phyloP scores from a whole-genome alignment of 2,888 invertebrate genomes.

The Andrena fulva region DNA sequence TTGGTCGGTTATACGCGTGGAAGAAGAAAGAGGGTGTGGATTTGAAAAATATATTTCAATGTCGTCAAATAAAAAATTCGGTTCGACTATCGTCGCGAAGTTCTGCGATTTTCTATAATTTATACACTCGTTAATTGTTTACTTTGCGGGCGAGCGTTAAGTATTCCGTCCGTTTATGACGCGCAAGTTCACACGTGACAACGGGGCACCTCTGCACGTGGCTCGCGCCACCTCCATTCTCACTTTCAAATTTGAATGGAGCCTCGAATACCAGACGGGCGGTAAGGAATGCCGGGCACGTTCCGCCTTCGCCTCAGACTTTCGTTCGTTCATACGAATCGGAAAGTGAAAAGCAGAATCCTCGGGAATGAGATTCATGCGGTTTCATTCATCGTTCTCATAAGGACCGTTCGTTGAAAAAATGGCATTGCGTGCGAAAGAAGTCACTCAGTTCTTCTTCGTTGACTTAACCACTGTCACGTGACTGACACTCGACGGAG shows the following conservation, averaged over 20 bases:
- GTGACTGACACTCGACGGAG: too few species aligned
- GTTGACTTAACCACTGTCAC: too few species aligned
- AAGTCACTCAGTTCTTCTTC: too few species aligned
- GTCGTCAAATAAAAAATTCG: too few species aligned
- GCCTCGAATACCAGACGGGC: slow-evolving; percentile 9
- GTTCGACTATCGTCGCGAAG: too few species aligned
- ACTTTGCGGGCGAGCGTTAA: neutral
- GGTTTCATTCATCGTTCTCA: neutral
- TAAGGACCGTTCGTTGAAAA: neutral
- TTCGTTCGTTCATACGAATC: slow-evolving; percentile 32
- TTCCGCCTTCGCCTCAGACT: slow-evolving; percentile 38
- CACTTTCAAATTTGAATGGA: slow-evolving; percentile 55
- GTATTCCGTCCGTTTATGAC: slow-evolving; percentile 25
- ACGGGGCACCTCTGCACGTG: slow-evolving; percentile 18
- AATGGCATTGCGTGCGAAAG: too few species aligned
- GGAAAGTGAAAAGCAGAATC: slow-evolving; percentile 41
- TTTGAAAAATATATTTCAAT: too few species aligned
- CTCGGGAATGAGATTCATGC: slow-evolving; percentile 7
- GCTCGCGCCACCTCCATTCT: slow-evolving; percentile 34
- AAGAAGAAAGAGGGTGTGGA: too few species aligned
- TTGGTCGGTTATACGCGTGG: too few species aligned
- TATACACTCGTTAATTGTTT: neutral
- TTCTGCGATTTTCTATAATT: too few species aligned
- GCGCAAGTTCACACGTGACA: slow-evolving; percentile 33
- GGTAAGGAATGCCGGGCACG: slow-evolving; percentile 41